Conservation (phyloP, 1,140 invertebrate species). For the Trichonephila clavata region DNA sequence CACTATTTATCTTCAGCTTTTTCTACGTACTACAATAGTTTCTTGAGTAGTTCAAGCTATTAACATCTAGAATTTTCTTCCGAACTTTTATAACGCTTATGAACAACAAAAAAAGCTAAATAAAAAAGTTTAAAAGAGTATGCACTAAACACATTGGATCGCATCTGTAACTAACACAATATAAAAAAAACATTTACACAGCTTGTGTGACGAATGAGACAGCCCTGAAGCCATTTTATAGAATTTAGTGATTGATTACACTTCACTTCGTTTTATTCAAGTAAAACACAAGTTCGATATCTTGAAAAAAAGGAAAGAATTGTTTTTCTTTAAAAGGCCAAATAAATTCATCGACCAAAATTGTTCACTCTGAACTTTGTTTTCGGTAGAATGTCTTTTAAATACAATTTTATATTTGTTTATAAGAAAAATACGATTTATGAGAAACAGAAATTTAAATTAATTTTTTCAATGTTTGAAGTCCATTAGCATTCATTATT, state of each 20-base stretch:
- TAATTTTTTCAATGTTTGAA: too few species aligned
- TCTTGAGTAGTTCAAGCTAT: too few species aligned
- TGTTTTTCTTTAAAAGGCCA: too few species aligned
- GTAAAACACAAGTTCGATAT: constrained; percentile 13
- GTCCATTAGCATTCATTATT: too few species aligned
- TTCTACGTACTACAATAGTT: too few species aligned
- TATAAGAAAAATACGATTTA: too few species aligned
- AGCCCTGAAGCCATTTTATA: constrained; percentile 24
- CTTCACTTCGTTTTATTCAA: constrained; percentile 1
- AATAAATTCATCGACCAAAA: too few species aligned
- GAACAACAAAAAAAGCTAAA: neutral
- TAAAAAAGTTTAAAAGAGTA: neutral
- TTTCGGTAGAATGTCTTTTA: too few species aligned
- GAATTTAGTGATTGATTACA: constrained; percentile 44
- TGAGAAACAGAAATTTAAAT: too few species aligned
- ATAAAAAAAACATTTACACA: constrained; percentile 13
- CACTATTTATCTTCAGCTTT: too few species aligned
- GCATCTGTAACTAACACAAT: constrained; percentile 12
- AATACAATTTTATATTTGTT: too few species aligned
- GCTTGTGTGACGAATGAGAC: constrained; percentile 13
- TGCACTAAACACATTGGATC: neutral
- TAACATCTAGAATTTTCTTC: neutral
- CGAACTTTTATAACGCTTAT: neutral
- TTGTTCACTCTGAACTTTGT: too few species aligned
- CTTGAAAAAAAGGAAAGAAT: neutral